Percentiles rank a stretch among this genome's conserved stretches.
These are phyloP conservation scores for Goniozus legneri DNA, from an alignment of 1,140 invertebrate genomes.

Conservation along the genomic window DNA sequence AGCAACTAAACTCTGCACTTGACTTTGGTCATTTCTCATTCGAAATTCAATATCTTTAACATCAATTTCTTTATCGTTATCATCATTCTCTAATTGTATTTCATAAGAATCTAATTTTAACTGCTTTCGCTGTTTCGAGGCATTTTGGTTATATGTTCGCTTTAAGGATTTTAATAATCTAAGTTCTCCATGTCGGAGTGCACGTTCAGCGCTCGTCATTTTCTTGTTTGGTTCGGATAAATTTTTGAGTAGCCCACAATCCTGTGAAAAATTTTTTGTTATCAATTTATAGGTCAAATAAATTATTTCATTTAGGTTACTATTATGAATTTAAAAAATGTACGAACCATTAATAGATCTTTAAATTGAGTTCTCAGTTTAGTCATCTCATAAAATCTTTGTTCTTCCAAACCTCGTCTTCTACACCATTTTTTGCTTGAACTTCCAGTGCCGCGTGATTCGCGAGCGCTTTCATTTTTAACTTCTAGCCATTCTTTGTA, in stretches of 20 bases:
- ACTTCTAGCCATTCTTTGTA: conserved; percentile 88
- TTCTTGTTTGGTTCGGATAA: conserved; percentile 51
- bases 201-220: conserved; percentile 73
- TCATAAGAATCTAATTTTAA: conserved; percentile 63
- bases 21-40: conserved; percentile 67
- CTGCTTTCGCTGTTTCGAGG: conserved; percentile 69
- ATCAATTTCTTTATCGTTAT: conserved; percentile 64
- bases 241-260: conserved; percentile 66
- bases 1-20: conserved; percentile 67
- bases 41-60: conserved; percentile 91
- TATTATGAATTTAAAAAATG: background rate
- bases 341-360: conserved; percentile 71
- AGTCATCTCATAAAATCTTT: conserved; percentile 93
- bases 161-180: conserved; percentile 79
- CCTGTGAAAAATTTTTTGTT: conserved; percentile 50
- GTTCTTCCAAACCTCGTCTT: conserved; percentile 87
- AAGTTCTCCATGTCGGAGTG: conserved; percentile 80
- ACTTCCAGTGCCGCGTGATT: conserved; percentile 36
- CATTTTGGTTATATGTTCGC: conserved; percentile 60
- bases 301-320: conserved; percentile 1
- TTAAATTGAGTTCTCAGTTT: conserved; percentile 90
- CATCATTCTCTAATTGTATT: conserved; percentile 57
- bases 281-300: background rate
- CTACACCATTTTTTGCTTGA: conserved; percentile 80
- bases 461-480: conserved; percentile 57